Evolutionary conservation across 1,140 invertebrate species (phyloP).

Genomic region (Aphis craccivora): DNA sequence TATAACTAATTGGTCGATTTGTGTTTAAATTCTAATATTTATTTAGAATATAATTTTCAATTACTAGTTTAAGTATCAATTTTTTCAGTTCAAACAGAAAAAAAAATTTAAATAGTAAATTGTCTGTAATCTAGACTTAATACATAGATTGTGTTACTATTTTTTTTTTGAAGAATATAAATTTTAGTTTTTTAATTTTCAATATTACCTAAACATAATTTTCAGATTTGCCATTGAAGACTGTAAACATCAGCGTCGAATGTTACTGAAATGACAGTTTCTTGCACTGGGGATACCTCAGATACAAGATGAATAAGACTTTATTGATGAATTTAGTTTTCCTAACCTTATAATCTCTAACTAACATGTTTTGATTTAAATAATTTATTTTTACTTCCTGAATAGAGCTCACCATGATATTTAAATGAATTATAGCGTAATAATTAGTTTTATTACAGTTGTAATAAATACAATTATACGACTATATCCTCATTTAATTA

Average conservation of each 20-base stretch:
- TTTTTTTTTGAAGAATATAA: neutral
- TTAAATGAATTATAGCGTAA: neutral
- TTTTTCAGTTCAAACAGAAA: too few species aligned
- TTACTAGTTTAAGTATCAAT: neutral
- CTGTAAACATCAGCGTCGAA: constrained; percentile 57
- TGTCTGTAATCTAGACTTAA: neutral
- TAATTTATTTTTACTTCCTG: constrained; percentile 4
- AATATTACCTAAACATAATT: neutral
- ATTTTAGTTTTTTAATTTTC: neutral
- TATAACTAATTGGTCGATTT: neutral
- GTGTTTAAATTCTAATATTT: neutral
- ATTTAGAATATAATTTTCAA: neutral
- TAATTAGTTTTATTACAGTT: neutral
- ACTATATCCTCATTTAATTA: neutral
- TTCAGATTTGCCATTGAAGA: constrained; percentile 59
- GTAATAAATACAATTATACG: neutral
- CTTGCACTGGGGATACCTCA: constrained; percentile 58
- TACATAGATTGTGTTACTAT: neutral
- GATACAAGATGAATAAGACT: constrained; percentile 55
- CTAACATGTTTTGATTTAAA: neutral
- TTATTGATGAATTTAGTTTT: constrained; percentile 29
- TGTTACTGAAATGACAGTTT: constrained; percentile 56
- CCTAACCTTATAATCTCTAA: neutral
- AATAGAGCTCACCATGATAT: neutral
- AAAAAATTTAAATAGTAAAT: neutral